Conservation (phyloP, 2,888 invertebrate species). For the Cerastis rubricosa region DNA sequence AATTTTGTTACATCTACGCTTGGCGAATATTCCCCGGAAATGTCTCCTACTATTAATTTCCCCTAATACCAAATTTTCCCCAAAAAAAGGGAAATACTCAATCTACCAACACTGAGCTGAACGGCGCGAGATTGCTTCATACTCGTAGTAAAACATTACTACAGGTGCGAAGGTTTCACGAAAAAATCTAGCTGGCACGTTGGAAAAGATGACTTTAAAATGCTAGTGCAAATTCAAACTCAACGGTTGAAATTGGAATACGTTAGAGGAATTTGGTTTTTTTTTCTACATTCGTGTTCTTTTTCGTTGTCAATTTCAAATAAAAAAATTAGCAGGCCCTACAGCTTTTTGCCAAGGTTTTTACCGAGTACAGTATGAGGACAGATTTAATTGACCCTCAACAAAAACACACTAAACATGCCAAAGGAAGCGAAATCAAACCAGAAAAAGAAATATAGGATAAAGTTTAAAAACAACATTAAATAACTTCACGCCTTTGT, state of each 20-base stretch:
- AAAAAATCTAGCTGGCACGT: slow-evolving; percentile 32
- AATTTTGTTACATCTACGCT: neutral
- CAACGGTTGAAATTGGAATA: slow-evolving; percentile 21
- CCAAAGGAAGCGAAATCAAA: neutral
- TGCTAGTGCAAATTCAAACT: slow-evolving; percentile 23
- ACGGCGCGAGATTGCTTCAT: slow-evolving; percentile 67
- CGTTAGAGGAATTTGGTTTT: neutral
- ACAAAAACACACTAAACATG: neutral
- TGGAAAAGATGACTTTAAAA: slow-evolving; percentile 32
- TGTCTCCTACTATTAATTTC: neutral
- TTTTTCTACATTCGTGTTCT: neutral
- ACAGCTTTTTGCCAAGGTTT: neutral
- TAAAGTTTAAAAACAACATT: neutral
- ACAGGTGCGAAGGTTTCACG: slow-evolving; percentile 19
- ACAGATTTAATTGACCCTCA: neutral
- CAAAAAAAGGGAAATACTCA: too few species aligned
- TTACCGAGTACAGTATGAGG: neutral
- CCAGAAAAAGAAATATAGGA: neutral
- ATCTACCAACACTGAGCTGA: slow-evolving; percentile 20
- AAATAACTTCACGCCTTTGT: neutral
- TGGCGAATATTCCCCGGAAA: neutral
- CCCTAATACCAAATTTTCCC: neutral
- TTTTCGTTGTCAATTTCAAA: neutral
- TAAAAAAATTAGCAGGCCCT: neutral
- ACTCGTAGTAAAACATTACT: slow-evolving; percentile 49